Conservation (phyloP, 2,888 invertebrate species). For the Leptopterna dolabrata region DNA sequence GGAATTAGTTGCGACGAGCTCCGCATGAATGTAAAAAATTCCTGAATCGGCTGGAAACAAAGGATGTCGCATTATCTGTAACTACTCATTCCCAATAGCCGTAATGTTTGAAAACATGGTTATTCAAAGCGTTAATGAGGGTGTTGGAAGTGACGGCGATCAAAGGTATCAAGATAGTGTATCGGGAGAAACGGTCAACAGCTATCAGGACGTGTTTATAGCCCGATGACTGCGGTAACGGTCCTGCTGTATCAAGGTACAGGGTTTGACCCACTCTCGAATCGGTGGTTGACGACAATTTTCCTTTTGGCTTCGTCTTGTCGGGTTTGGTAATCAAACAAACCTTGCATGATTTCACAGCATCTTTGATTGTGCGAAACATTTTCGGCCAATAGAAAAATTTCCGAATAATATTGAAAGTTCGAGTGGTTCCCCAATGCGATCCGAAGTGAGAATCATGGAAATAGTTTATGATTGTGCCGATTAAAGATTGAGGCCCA, state of each 20-base stretch:
- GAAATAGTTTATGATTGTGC: background rate
- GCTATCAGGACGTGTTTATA: conserved; percentile 23
- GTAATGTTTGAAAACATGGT: too few relatives aligned
- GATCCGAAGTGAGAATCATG: conserved; percentile 11
- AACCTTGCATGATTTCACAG: background rate
- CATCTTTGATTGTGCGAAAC: background rate
- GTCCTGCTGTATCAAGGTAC: too few relatives aligned
- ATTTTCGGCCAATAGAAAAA: conserved; percentile 19
- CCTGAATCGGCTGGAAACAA: too few relatives aligned
- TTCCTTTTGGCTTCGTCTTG: background rate
- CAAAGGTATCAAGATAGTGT: too few relatives aligned
- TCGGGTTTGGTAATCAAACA: background rate
- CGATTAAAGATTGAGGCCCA: background rate
- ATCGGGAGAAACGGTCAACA: conserved; percentile 28
- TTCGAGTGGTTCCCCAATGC: conserved; percentile 18
- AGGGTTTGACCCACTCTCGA: background rate
- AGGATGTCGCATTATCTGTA: too few relatives aligned
- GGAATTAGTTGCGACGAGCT: background rate
- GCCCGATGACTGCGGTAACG: conserved; percentile 1
- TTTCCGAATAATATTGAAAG: background rate
- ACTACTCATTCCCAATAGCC: too few relatives aligned
- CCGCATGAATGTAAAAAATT: background rate
- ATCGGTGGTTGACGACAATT: background rate
- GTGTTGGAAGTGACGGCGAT: too few relatives aligned
- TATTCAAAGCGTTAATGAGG: too few relatives aligned